phyloP scores from a whole-genome alignment of 2,888 invertebrate species.

The Deilephila elpenor region DNA sequence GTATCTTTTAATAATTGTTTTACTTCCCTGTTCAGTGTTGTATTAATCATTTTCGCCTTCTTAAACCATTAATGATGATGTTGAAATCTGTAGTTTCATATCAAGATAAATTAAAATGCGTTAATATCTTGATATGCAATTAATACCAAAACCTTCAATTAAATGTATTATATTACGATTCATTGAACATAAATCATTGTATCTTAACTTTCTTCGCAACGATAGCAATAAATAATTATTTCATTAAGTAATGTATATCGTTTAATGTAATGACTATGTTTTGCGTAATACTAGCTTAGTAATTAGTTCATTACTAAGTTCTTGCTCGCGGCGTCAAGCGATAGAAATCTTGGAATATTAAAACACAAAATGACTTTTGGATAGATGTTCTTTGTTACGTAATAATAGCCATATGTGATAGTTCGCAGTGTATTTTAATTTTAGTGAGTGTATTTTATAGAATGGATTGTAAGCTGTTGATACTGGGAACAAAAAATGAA shows the following conservation, averaged over 20 bases:
- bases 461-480: no score
- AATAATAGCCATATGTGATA: not conserved
- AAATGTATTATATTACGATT: not conserved
- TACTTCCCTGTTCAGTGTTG: no score
- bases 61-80: no score
- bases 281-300: not conserved
- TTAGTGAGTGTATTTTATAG: no score
- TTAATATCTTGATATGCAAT: not conserved
- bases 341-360: not conserved
- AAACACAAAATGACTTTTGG: not conserved
- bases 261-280: conserved; percentile 7
- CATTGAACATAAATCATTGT: not conserved
- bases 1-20: no score
- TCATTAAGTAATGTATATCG: conserved; percentile 6
- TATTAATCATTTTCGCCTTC: no score
- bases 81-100: no score
- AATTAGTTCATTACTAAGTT: not conserved
- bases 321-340: not conserved
- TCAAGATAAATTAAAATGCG: not conserved
- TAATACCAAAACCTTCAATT: not conserved
- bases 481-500: no score
- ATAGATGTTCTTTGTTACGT: not conserved
- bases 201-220: not conserved
- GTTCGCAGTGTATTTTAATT: no score
- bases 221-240: conserved; percentile 9